A percentile compares a stretch with the other conserved stretches of the same genome.
Conservation (phyloP, 2,888 invertebrate genomes). For the Acleris literana region DNA sequence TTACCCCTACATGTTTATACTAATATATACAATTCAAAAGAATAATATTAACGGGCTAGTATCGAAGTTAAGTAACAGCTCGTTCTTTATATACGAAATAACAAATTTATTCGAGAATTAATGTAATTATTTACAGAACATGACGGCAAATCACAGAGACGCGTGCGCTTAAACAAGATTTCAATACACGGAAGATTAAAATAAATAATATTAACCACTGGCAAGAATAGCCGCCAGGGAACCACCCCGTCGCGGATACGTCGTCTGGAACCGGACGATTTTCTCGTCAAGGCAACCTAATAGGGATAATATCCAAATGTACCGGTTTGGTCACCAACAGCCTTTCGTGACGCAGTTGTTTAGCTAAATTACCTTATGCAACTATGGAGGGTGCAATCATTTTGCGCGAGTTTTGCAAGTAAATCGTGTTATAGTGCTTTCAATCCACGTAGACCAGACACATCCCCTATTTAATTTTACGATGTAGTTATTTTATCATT, state of each 20-base stretch:
- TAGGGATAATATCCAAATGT: neutral
- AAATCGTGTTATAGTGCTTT: neutral
- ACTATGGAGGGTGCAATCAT: too few species aligned
- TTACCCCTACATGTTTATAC: slow-evolving; percentile 66
- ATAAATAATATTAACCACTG: slow-evolving; percentile 56
- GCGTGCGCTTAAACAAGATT: slow-evolving; percentile 64
- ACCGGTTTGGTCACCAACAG: slow-evolving; percentile 19
- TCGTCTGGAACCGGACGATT: neutral
- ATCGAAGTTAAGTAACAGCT: slow-evolving; percentile 62
- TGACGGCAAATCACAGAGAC: slow-evolving; percentile 79
- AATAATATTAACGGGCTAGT: slow-evolving; percentile 68
- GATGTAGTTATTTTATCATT: too few species aligned
- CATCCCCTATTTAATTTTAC: too few species aligned
- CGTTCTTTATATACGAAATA: slow-evolving; percentile 76
- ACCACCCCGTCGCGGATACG: slow-evolving; percentile 5
- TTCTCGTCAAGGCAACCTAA: neutral
- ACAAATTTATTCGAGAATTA: slow-evolving; percentile 75
- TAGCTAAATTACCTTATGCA: too few species aligned
- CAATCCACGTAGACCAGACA: neutral
- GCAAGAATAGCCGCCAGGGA: slow-evolving; percentile 57
- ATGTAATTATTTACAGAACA: slow-evolving; percentile 74
- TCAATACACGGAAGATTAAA: slow-evolving; percentile 45
- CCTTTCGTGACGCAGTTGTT: neutral
- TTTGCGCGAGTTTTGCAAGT: neutral
- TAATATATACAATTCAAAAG: slow-evolving; percentile 79